Conservation (phyloP, 2,888 invertebrate species). For the Meandrusa payeni region DNA sequence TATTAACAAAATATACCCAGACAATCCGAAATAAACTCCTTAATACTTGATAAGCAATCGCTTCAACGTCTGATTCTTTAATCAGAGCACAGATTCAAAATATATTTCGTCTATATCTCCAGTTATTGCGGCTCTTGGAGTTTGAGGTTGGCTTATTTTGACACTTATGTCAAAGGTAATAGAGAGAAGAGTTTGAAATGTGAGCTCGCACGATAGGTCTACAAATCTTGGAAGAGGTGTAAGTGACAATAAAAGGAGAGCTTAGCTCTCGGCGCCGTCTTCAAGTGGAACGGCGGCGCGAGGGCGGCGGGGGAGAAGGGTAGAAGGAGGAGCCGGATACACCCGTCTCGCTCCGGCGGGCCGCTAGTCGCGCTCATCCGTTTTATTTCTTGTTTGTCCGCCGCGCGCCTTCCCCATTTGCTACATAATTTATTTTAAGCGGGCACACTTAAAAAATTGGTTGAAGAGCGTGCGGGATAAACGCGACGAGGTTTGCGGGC, state of each 20-base stretch:
- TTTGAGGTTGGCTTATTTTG: conserved; percentile 29
- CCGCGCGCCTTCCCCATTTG: conserved; percentile 58
- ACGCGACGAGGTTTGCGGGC: conserved; percentile 67
- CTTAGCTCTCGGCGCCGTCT: conserved; percentile 76
- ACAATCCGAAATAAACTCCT: conserved; percentile 62
- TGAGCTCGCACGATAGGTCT: conserved; percentile 42
- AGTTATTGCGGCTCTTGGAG: conserved; percentile 18
- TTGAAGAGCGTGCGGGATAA: conserved; percentile 60
- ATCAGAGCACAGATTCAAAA: conserved; percentile 67
- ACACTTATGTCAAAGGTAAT: conserved; percentile 34
- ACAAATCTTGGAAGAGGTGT: conserved; percentile 70
- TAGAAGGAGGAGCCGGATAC: conserved; percentile 45
- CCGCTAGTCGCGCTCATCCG: conserved; percentile 57
- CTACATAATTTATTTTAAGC: conserved; percentile 79
- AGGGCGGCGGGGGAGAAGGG: conserved; percentile 28
- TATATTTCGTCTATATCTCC: conserved; percentile 53
- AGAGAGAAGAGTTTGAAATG: conserved; percentile 29
- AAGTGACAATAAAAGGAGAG: conserved; percentile 79
- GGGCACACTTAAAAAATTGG: conserved; percentile 79
- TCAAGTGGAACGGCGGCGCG: conserved; percentile 60
- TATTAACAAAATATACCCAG: conserved; percentile 29
- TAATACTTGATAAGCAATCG: conserved; percentile 70
- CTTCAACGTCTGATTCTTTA: conserved; percentile 70
- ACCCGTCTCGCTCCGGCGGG: conserved; percentile 52
- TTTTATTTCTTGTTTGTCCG: conserved; percentile 75